Conservation (phyloP, 2,888 invertebrate species). For the Griposia aprilina region DNA sequence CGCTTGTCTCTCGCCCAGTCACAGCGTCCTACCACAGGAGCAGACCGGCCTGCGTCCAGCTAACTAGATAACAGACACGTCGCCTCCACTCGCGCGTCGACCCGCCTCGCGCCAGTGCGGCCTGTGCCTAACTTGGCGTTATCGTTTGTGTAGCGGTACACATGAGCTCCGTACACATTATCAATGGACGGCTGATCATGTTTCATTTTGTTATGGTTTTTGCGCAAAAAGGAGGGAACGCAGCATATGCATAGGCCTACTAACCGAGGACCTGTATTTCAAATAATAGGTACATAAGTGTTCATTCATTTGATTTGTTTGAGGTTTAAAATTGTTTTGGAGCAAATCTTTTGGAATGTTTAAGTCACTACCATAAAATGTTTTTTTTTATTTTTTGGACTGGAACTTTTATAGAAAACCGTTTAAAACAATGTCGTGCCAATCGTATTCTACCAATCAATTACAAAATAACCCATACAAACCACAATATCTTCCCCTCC, state of each 20-base stretch:
- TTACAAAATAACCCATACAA: conserved; percentile 31
- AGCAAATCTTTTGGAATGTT: neutral
- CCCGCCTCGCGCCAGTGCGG: conserved; percentile 12
- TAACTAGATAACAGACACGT: conserved; percentile 55
- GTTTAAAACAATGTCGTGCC: neutral
- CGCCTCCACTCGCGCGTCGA: conserved; percentile 13
- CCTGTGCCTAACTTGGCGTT: conserved; percentile 12
- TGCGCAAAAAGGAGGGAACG: neutral
- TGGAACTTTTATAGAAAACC: neutral
- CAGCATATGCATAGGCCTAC: neutral
- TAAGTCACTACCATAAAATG: neutral
- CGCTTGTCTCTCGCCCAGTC: neutral
- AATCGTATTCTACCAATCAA: conserved; percentile 4
- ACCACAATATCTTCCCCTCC: conserved; percentile 37
- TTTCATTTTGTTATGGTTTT: neutral
- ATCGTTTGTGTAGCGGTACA: conserved; percentile 18
- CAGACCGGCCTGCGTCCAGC: conserved; percentile 36
- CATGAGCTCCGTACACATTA: conserved; percentile 22
- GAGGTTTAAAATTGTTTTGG: neutral
- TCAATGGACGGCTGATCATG: conserved; percentile 2
- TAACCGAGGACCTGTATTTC: neutral
- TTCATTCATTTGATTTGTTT: neutral
- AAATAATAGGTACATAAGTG: too few relatives aligned
- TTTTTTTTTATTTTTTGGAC: too few relatives aligned
- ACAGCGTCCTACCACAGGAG: conserved; percentile 17